Conservation (phyloP, 2,888 invertebrate genomes). For the Nomada flava region DNA sequence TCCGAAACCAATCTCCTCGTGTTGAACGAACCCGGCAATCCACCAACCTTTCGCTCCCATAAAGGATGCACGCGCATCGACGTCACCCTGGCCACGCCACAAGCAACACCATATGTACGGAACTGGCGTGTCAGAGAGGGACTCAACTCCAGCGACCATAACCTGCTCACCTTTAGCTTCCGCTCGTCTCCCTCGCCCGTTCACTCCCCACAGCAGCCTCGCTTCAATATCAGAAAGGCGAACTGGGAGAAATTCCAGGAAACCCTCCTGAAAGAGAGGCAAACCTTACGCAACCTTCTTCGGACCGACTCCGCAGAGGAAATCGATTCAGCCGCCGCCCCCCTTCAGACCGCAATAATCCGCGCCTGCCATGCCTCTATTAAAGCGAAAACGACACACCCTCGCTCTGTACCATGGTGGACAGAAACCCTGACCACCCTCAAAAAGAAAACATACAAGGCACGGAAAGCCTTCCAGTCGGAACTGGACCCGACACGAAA, state of each 20-base stretch:
- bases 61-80: neutral
- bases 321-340: too few species aligned
- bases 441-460: too few species aligned
- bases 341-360: too few species aligned
- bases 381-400: too few species aligned
- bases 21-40: neutral
- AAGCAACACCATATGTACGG: neutral
- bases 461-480: too few species aligned
- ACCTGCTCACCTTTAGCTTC: neutral
- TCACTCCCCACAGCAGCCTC: neutral
- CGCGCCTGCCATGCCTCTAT: too few species aligned
- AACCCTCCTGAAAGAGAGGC: neutral
- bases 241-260: neutral
- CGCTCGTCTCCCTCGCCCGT: too few species aligned
- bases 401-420: too few species aligned
- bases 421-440: too few species aligned
- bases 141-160: neutral
- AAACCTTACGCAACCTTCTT: too few species aligned
- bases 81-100: neutral
- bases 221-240: neutral
- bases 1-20: neutral
- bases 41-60: neutral
- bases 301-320: too few species aligned
- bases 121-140: neutral
- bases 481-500: too few species aligned